phyloP scores from a whole-genome alignment of 2,797 vertebrate species.

The Rallus crepitans region DNA sequence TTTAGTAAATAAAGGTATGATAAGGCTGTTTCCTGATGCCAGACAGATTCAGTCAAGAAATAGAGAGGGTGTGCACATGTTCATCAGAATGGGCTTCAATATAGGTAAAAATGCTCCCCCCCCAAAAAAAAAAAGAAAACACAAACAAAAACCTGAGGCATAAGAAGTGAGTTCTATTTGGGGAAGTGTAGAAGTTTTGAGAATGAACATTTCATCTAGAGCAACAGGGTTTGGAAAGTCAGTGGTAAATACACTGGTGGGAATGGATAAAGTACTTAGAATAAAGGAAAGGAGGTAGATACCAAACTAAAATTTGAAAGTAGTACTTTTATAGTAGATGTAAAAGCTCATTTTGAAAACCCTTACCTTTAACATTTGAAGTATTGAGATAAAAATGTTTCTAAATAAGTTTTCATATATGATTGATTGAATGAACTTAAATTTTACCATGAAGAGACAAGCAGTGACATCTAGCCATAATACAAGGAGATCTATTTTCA shows the following conservation, averaged over 20 bases:
- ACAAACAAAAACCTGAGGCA: background rate
- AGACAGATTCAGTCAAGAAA: background rate
- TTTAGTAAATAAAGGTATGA: background rate
- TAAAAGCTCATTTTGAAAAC: background rate
- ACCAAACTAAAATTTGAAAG: background rate
- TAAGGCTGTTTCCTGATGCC: background rate
- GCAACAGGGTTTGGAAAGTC: background rate
- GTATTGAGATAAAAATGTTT: background rate
- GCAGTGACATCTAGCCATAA: background rate
- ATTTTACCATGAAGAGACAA: background rate
- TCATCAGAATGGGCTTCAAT: background rate
- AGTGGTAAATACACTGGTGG: background rate
- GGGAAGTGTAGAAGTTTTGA: background rate
- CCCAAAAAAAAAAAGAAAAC: accelerated
- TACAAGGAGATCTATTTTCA: background rate
- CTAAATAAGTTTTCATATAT: background rate
- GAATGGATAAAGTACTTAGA: background rate
- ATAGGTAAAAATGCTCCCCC: background rate
- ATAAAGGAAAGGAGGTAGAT: background rate
- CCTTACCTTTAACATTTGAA: background rate
- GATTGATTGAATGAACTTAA: background rate
- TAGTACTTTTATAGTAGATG: background rate
- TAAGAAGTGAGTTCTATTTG: background rate
- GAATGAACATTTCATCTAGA: background rate
- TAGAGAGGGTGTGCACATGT: background rate